Percentiles rank a stretch among this genome's conserved stretches.
These are phyloP conservation scores for Argya squamiceps DNA, from an alignment of 2,797 vertebrate species.

Conservation along the genomic window DNA sequence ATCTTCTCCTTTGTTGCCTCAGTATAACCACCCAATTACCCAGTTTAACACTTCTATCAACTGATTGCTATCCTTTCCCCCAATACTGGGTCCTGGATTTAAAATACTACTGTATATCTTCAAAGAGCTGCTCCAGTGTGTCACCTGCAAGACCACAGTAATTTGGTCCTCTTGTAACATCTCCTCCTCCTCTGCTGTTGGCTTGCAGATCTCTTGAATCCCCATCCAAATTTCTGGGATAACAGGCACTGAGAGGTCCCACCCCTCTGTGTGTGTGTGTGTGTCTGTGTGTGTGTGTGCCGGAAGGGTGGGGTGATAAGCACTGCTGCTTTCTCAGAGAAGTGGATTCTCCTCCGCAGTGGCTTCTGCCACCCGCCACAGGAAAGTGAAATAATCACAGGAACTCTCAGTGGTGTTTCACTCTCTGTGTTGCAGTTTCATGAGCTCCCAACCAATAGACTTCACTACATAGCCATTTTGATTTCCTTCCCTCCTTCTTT, in stretches of 20 bases:
- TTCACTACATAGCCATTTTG: neutral
- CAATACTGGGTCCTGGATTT: neutral
- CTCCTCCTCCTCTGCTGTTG: neutral
- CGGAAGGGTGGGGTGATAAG: accelerated
- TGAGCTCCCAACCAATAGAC: neutral
- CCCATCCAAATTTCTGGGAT: neutral
- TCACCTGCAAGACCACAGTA: neutral
- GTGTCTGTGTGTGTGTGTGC: too few species aligned
- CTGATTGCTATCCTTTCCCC: neutral
- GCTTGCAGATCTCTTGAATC: neutral
- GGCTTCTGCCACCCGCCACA: neutral
- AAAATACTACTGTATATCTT: neutral
- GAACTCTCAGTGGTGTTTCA: neutral
- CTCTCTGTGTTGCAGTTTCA: neutral
- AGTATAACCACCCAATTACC: neutral
- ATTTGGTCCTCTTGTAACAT: neutral
- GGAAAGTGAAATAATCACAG: neutral
- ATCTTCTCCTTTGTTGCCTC: neutral
- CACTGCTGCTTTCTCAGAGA: neutral
- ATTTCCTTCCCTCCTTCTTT: neutral
- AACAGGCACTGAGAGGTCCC: neutral
- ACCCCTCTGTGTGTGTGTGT: neutral
- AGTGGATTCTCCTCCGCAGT: accelerated
- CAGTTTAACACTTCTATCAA: neutral
- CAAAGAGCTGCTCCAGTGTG: neutral